Evolutionary conservation across 30 jellyfish, hydroid and myxozoan species (phyloP).

Genomic region (Aurelia sp.): DNA sequence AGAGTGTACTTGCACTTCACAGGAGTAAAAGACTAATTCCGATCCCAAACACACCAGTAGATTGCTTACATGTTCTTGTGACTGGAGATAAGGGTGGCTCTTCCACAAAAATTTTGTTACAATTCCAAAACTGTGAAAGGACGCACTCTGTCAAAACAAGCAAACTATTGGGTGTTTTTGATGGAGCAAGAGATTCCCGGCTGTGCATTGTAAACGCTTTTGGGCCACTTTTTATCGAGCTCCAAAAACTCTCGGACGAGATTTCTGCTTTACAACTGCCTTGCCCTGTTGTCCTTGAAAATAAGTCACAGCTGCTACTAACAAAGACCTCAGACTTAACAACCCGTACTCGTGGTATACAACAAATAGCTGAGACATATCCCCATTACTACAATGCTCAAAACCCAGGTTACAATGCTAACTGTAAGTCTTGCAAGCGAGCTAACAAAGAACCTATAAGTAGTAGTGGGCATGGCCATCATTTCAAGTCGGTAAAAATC

Average conservation of each 20-base stretch:
- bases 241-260: not conserved
- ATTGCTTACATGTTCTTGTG: not conserved
- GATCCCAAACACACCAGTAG: slow-evolving; percentile 15
- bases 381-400: not conserved
- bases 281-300: not conserved
- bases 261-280: not conserved
- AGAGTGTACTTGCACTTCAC: slow-evolving; percentile 20
- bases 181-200: too few species aligned
- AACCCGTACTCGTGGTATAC: not conserved
- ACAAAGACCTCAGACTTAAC: not conserved
- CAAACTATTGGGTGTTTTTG: too few species aligned
- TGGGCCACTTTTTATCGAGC: not conserved
- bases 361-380: not conserved
- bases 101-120: too few species aligned
- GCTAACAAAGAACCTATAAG: not conserved
- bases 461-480: slow-evolving; percentile 2
- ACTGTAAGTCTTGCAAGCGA: slow-evolving; percentile 17
- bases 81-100: too few species aligned
- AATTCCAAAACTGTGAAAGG: too few species aligned
- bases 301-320: too few species aligned
- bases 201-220: too few species aligned
- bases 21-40: not conserved
- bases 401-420: not conserved
- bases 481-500: not conserved
- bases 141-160: too few species aligned